phyloP scores from a whole-genome alignment of 2,113 vertebrate species.

The Odontesthes bonariensis region DNA sequence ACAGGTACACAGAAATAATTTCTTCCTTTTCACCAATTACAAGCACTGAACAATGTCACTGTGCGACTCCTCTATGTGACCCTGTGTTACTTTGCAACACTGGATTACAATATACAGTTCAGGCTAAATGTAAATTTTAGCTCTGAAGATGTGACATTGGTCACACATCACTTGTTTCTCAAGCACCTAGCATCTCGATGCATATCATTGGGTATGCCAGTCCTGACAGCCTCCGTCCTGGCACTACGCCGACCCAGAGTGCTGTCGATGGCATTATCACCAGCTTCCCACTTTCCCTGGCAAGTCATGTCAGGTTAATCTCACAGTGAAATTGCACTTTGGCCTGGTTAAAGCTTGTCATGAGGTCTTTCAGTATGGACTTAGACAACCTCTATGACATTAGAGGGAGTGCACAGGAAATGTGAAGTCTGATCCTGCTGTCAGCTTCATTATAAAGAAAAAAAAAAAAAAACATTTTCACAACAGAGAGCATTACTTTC shows the following conservation, averaged over 20 bases:
- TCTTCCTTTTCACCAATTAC: neutral
- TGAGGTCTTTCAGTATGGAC: slow-evolving; percentile 41
- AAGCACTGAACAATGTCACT: slow-evolving; percentile 1
- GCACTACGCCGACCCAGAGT: slow-evolving; percentile 61
- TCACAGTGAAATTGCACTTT: slow-evolving; percentile 59
- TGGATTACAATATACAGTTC: slow-evolving; percentile 18
- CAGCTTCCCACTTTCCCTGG: slow-evolving; percentile 63
- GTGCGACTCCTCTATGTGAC: neutral
- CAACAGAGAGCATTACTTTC: neutral
- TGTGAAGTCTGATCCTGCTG: slow-evolving; percentile 37
- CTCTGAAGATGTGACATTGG: slow-evolving; percentile 35
- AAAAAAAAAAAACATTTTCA: neutral
- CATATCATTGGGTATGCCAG: slow-evolving; percentile 35
- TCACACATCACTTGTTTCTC: slow-evolving; percentile 41
- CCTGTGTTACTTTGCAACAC: slow-evolving; percentile 18
- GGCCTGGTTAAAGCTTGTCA: slow-evolving; percentile 45
- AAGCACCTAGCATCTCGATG: slow-evolving; percentile 46
- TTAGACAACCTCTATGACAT: slow-evolving; percentile 32
- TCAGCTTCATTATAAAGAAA: slow-evolving; percentile 15
- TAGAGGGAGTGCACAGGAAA: slow-evolving; percentile 26
- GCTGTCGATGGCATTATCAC: slow-evolving; percentile 59
- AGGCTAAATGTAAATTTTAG: slow-evolving; percentile 41
- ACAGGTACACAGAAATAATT: no score
- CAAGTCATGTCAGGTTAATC: slow-evolving; percentile 64
- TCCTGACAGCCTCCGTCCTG: slow-evolving; percentile 58